Evolutionary conservation across 2,888 invertebrate species (phyloP).

Genomic region (Alloscopus bannaensis): DNA sequence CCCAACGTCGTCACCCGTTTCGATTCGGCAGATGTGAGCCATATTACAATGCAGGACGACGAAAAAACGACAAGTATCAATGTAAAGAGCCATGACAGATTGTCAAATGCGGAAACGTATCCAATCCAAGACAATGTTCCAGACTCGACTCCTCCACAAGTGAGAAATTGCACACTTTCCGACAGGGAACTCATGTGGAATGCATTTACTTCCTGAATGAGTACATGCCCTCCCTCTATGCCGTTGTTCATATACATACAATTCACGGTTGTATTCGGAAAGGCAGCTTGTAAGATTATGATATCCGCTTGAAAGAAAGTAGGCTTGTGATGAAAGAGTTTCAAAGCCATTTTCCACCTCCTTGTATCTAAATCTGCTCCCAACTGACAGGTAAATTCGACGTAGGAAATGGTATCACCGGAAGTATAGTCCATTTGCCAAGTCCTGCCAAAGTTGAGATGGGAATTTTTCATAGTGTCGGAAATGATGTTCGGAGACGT

Average conservation of each 20-base stretch:
- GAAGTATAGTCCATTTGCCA: too few species aligned
- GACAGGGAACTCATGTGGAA: neutral
- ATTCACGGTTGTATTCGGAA: neutral
- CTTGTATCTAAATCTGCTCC: too few species aligned
- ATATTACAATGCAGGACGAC: neutral
- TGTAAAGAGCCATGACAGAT: conserved; percentile 8
- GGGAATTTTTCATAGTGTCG: too few species aligned
- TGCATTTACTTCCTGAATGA: neutral
- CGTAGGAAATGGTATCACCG: too few species aligned
- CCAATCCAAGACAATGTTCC: neutral
- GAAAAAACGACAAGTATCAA: neutral
- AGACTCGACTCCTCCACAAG: conserved; percentile 4
- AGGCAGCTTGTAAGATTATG: neutral
- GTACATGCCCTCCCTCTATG: neutral
- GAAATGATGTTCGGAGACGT: too few species aligned
- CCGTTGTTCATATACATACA: neutral
- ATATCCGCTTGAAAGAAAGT: too few species aligned
- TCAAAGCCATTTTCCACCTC: too few species aligned
- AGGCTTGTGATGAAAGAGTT: too few species aligned
- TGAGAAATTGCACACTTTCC: conserved; percentile 12
- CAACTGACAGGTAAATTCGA: too few species aligned
- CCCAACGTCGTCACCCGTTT: neutral
- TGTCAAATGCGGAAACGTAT: conserved; percentile 32
- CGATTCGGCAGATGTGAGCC: neutral
- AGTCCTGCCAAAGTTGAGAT: too few species aligned